These are phyloP conservation scores for Scartelaos histophorus DNA, from an alignment of 2,113 vertebrate species.

Conservation along the genomic window DNA sequence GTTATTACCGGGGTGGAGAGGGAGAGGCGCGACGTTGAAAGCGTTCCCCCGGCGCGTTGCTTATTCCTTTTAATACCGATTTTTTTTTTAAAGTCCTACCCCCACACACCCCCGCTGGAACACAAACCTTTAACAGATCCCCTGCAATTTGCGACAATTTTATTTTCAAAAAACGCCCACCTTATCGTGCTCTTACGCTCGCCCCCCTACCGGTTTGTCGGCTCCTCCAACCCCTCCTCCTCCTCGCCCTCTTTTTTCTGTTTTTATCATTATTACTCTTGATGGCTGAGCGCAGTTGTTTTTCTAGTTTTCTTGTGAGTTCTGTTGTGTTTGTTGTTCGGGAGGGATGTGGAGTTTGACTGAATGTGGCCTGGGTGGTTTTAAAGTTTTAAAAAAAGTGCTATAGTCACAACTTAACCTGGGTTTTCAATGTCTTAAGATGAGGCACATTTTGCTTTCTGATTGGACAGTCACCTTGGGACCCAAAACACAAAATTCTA, in stretches of 20 bases:
- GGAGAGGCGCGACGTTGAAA: constrained; percentile 57
- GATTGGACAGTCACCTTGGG: neutral
- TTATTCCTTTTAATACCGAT: constrained; percentile 69
- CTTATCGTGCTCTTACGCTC: constrained; percentile 29
- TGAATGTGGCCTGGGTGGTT: too few species aligned
- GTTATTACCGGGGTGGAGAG: constrained; percentile 75
- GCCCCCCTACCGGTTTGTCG: constrained; percentile 8
- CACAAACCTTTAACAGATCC: constrained; percentile 62
- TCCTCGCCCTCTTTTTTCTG: constrained; percentile 39
- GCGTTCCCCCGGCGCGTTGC: constrained; percentile 70
- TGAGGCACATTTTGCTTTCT: neutral
- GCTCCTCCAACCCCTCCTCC: constrained; percentile 23
- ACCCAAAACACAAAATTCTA: neutral
- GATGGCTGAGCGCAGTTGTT: constrained; percentile 59
- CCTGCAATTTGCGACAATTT: constrained; percentile 62
- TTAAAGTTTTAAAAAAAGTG: too few species aligned
- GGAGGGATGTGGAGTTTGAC: neutral
- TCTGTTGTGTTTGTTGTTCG: constrained; percentile 66
- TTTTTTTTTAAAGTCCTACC: constrained; percentile 74
- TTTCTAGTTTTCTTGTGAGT: constrained; percentile 39
- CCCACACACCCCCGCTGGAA: constrained; percentile 45
- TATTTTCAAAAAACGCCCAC: constrained; percentile 51
- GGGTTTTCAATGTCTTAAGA: too few species aligned
- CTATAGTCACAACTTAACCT: too few species aligned
- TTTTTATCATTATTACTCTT: constrained; percentile 56